Conservation (phyloP, 2,888 invertebrate species). For the Eupithecia subumbrata region DNA sequence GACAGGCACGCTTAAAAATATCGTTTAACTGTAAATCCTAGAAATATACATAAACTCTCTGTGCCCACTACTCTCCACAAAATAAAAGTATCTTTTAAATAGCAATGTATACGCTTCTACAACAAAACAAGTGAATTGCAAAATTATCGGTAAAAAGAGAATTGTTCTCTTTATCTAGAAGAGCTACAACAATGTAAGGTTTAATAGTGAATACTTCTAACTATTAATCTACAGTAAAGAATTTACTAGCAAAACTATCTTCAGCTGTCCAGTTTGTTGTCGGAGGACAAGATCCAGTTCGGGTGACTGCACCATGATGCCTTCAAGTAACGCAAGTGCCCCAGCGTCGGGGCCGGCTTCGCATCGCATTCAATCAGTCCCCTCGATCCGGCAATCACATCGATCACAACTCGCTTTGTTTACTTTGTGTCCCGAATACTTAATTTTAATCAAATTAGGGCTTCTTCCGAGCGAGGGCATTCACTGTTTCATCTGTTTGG, state of each 20-base stretch:
- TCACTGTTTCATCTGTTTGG: constrained; percentile 13
- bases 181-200: background rate
- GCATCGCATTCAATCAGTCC: constrained; percentile 42
- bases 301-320: background rate
- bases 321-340: no score
- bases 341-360: constrained; percentile 12
- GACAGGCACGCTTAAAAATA: background rate
- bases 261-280: background rate
- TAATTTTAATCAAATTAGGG: constrained; percentile 15
- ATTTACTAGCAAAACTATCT: background rate
- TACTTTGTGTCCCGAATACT: constrained; percentile 23
- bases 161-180: background rate
- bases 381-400: constrained; percentile 24
- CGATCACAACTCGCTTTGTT: constrained; percentile 20
- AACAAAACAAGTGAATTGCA: no score
- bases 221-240: background rate
- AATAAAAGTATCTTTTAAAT: no score
- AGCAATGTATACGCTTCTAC: no score
- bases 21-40: no score
- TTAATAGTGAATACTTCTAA: background rate
- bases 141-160: no score
- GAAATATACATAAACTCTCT: no score
- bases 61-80: no score
- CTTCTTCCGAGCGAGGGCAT: constrained; percentile 10
- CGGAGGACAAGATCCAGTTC: background rate